Percentiles rank a stretch among this genome's conserved stretches.
Evolutionary conservation across 2,888 invertebrate species (phyloP).

Genomic region (Panorpa germanica): DNA sequence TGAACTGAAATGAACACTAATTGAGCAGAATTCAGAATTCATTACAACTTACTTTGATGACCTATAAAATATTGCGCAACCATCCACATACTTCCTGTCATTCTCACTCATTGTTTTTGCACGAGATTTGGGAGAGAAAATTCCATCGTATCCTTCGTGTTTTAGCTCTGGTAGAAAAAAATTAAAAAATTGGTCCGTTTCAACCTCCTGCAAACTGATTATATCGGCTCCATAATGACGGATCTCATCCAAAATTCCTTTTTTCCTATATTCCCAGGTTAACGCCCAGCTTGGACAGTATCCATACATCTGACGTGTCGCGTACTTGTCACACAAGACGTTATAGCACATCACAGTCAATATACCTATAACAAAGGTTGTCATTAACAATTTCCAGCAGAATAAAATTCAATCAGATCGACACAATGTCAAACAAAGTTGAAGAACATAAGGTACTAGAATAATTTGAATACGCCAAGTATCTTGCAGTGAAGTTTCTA

Average conservation of each 20-base stretch:
- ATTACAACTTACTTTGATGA: slow-evolving; percentile 57
- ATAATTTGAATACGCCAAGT: slow-evolving; percentile 2
- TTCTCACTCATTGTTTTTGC: slow-evolving; percentile 97
- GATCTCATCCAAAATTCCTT: slow-evolving; percentile 92
- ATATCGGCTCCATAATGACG: slow-evolving; percentile 93
- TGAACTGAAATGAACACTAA: slow-evolving; percentile 8
- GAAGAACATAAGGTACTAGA: background rate
- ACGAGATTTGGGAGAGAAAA: slow-evolving; percentile 94
- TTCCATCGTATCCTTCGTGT: slow-evolving; percentile 80
- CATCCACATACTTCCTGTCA: slow-evolving; percentile 95
- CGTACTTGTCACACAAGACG: slow-evolving; percentile 97
- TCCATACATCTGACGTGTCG: slow-evolving; percentile 95
- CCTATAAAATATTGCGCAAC: slow-evolving; percentile 96
- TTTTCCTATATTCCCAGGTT: slow-evolving; percentile 96
- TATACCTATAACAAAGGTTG: slow-evolving; percentile 44
- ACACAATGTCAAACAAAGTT: background rate
- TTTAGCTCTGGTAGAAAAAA: slow-evolving; percentile 91
- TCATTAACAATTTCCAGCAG: slow-evolving; percentile 1
- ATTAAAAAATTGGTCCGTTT: slow-evolving; percentile 96
- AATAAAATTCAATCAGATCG: background rate
- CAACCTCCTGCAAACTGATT: slow-evolving; percentile 91
- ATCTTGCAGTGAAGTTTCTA: background rate
- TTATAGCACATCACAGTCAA: slow-evolving; percentile 99
- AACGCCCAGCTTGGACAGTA: slow-evolving; percentile 99
- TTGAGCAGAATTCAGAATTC: slow-evolving; percentile 3